phyloP scores from a whole-genome alignment of 2,113 vertebrate species.

The Phalacrocorax carbo region DNA sequence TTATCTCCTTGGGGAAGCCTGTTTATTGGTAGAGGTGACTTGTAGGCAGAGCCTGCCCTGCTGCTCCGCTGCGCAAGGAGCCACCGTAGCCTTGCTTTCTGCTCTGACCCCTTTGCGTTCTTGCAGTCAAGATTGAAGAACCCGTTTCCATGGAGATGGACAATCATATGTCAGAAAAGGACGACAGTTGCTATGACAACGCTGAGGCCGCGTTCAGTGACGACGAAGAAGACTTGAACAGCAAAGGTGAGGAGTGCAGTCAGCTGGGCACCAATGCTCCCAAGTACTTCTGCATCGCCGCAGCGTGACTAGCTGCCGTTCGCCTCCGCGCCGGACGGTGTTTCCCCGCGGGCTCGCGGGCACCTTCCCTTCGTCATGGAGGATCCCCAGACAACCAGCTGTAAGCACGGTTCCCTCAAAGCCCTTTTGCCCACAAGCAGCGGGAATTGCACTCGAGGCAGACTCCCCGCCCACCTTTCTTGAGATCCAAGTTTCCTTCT shows the following conservation, averaged over 20 bases:
- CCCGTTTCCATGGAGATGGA: constrained; percentile 89
- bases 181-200: constrained; percentile 92
- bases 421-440: neutral
- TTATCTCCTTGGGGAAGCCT: neutral
- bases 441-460: neutral
- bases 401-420: neutral
- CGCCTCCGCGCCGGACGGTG: neutral
- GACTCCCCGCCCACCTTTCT: neutral
- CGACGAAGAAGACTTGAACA: constrained; percentile 90
- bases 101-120: neutral
- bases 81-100: accelerated
- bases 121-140: constrained; percentile 90
- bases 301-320: neutral
- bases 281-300: accelerated
- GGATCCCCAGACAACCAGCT: neutral
- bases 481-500: neutral
- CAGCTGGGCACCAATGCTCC: accelerated
- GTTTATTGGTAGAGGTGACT: neutral
- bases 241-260: constrained; percentile 78
- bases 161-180: constrained; percentile 91
- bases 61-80: neutral
- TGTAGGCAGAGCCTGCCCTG: neutral
- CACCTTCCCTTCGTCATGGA: neutral
- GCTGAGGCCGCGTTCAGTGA: constrained; percentile 95
- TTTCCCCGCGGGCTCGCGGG: neutral